A percentile compares a stretch with the other conserved stretches of the same genome.
phyloP scores from a whole-genome alignment of 1,140 invertebrate genomes.

The Megathymus violae region DNA sequence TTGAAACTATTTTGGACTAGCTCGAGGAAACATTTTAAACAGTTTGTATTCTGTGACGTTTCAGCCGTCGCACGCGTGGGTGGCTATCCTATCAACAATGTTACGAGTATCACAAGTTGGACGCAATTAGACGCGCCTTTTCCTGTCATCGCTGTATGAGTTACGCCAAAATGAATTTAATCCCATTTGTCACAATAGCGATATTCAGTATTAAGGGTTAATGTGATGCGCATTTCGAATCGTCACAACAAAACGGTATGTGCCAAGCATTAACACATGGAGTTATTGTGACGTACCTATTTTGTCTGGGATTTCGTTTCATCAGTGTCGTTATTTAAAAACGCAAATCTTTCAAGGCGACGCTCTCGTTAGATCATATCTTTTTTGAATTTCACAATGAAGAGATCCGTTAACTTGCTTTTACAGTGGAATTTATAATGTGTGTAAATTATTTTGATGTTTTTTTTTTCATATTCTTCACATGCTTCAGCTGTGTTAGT shows the following conservation, averaged over 20 bases:
- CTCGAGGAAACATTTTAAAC: conserved; percentile 13
- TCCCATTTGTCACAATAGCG: conserved; percentile 15
- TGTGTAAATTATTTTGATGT: no score
- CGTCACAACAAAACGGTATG: conserved; percentile 20
- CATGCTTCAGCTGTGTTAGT: background rate
- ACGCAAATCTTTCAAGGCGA: conserved; percentile 12
- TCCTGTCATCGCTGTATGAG: conserved; percentile 5
- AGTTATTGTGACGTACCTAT: conserved; percentile 22
- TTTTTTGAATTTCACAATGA: conserved; percentile 5
- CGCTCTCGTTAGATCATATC: background rate
- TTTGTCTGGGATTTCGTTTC: conserved; percentile 18
- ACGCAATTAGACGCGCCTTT: conserved; percentile 25
- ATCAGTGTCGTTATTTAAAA: conserved; percentile 8
- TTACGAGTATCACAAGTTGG: conserved; percentile 25
- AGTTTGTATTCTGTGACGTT: conserved; percentile 27
- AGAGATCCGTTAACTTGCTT: background rate
- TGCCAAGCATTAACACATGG: conserved; percentile 9
- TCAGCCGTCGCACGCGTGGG: conserved; percentile 23
- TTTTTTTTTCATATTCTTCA: background rate
- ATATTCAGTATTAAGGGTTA: background rate
- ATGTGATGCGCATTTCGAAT: conserved; percentile 21
- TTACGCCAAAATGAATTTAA: conserved; percentile 13
- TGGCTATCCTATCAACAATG: conserved; percentile 26
- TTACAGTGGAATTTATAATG: background rate
- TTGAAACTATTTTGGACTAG: conserved; percentile 19